phyloP scores from a whole-genome alignment of 2,797 vertebrate genomes.

The Merluccius polli region DNA sequence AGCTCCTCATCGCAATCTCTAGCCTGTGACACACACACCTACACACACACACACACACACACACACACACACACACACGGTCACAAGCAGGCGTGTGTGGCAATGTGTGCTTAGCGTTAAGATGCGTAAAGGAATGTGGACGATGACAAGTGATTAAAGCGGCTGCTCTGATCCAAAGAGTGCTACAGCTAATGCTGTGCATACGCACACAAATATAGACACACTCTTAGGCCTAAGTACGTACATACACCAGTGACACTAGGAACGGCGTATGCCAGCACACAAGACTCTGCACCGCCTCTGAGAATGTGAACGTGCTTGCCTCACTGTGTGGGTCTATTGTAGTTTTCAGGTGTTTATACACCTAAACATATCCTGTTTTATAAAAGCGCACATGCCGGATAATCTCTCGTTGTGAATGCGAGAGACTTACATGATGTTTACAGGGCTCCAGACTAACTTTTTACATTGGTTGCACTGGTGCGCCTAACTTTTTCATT shows the following conservation, averaged over 20 bases:
- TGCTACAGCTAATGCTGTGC: constrained; percentile 10
- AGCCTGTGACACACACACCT: background rate
- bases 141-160: constrained; percentile 34
- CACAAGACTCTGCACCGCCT: background rate
- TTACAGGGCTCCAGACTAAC: too few relatives aligned
- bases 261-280: too few relatives aligned
- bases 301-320: background rate
- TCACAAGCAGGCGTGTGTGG: constrained; percentile 14
- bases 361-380: background rate
- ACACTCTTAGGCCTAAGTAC: background rate
- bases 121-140: constrained; percentile 26
- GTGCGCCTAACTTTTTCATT: too few relatives aligned
- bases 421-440: background rate
- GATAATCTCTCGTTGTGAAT: background rate
- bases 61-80: constrained; percentile 7
- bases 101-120: constrained; percentile 29
- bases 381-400: background rate
- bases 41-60: constrained; percentile 11
- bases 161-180: constrained; percentile 23
- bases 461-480: too few relatives aligned
- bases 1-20: constrained; percentile 38
- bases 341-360: background rate
- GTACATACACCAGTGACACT: constrained; percentile 7
- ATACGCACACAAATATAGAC: background rate
- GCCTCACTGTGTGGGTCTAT: background rate